A percentile compares a stretch with the other conserved stretches of the same genome.
phyloP scores from a whole-genome alignment of 1,140 invertebrate genomes.

The Hetaerina americana region DNA sequence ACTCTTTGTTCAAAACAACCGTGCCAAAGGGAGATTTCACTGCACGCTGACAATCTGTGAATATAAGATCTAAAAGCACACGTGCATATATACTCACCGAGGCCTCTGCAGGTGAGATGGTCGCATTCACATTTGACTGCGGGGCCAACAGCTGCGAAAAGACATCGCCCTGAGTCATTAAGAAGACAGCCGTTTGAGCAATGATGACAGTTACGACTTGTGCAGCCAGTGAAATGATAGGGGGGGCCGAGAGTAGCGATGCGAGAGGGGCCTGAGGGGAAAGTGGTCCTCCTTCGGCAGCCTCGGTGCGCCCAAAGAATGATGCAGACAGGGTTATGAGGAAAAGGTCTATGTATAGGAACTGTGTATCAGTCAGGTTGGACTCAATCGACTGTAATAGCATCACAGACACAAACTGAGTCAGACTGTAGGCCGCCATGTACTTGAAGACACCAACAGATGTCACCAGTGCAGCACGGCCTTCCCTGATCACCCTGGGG shows the following conservation, averaged over 20 bases:
- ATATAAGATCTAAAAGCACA: too few relatives aligned
- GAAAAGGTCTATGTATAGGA: conserved; percentile 73
- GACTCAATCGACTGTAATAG: conserved; percentile 72
- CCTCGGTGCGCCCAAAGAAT: conserved; percentile 55
- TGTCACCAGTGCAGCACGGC: conserved; percentile 81
- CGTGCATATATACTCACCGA: too few relatives aligned
- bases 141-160: not conserved
- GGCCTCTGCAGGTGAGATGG: too few relatives aligned
- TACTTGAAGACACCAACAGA: conserved; percentile 95
- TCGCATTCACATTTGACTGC: too few relatives aligned
- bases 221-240: conserved; percentile 24
- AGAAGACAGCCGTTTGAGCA: conserved; percentile 21
- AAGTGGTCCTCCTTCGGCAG: conserved; percentile 42
- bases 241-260: conserved; percentile 35
- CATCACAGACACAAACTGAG: conserved; percentile 86
- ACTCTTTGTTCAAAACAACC: too few relatives aligned
- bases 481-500: conserved; percentile 58
- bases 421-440: conserved; percentile 90
- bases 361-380: conserved; percentile 66
- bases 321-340: conserved; percentile 67
- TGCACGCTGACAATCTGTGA: too few relatives aligned
- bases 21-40: too few relatives aligned
- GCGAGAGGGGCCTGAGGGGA: conserved; percentile 43
- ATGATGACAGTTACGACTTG: conserved; percentile 19
- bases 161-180: conserved; percentile 12